Percentiles rank a stretch among this genome's conserved stretches.
phyloP scores from a whole-genome alignment of 2,797 vertebrate genomes.

The Psittacula echo region DNA sequence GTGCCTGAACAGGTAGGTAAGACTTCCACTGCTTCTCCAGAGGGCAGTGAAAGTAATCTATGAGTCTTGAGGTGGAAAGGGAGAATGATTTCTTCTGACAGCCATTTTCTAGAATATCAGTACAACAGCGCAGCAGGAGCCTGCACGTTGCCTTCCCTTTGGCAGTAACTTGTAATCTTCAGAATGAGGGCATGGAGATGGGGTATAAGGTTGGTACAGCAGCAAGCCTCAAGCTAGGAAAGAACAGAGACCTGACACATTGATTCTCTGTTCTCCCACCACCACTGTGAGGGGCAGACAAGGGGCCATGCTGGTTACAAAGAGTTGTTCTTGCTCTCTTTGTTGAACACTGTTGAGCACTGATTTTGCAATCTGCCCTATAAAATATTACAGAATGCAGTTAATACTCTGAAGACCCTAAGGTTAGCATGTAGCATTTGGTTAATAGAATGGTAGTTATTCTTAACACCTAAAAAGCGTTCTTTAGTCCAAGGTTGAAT shows the following conservation, averaged over 20 bases:
- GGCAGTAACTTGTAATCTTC: background rate
- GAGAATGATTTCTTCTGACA: background rate
- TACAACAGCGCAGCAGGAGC: background rate
- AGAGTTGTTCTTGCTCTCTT: background rate
- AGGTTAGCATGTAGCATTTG: background rate
- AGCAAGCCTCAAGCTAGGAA: rapidly evolving
- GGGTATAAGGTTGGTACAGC: background rate
- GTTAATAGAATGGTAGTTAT: background rate
- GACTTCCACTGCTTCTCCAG: background rate
- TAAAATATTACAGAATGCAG: background rate
- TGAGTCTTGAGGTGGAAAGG: background rate
- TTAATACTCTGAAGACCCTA: background rate
- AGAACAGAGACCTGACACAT: background rate
- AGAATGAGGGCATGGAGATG: background rate
- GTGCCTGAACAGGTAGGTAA: background rate
- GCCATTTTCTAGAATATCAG: background rate
- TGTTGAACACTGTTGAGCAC: background rate
- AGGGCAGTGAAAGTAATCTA: background rate
- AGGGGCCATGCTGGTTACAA: background rate
- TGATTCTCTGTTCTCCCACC: background rate
- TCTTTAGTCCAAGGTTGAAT: background rate
- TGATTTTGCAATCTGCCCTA: background rate
- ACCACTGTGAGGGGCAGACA: background rate
- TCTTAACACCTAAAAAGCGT: background rate
- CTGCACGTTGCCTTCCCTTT: background rate